These are phyloP conservation scores for Nephotettix cincticeps DNA, from an alignment of 1,140 invertebrate species.

Conservation along the genomic window DNA sequence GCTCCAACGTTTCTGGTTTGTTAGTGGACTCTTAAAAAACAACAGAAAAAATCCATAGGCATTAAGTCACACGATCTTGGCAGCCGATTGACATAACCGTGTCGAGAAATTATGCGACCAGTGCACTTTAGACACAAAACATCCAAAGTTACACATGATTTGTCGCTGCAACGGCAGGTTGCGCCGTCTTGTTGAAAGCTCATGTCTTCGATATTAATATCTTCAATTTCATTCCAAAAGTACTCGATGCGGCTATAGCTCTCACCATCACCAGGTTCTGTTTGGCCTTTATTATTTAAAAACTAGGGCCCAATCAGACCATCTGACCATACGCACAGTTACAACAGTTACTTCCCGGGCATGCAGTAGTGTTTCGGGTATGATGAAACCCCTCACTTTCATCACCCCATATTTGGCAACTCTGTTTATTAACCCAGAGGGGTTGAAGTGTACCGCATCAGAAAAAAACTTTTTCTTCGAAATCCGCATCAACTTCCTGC, in stretches of 20 bases:
- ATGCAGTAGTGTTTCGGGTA: not conserved
- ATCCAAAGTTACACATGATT: not conserved
- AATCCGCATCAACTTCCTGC: not conserved
- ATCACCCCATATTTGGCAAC: not conserved
- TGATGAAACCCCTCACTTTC: not conserved
- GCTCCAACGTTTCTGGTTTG: too few species aligned
- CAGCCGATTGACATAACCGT: not conserved
- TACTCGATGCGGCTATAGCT: not conserved
- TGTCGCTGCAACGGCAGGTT: too few species aligned
- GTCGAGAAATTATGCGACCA: not conserved
- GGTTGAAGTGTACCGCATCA: not conserved
- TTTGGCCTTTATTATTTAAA: not conserved
- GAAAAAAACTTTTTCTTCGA: not conserved
- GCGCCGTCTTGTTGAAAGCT: conserved; percentile 6
- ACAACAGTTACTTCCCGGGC: not conserved
- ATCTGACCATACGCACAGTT: not conserved
- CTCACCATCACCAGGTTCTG: not conserved
- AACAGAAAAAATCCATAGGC: not conserved
- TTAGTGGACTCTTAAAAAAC: not conserved
- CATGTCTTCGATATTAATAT: conserved; percentile 6
- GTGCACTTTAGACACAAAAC: conserved; percentile 3
- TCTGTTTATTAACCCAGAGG: not conserved
- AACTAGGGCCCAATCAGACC: not conserved
- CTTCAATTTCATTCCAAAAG: conserved; percentile 1
- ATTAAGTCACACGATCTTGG: not conserved